Evolutionary conservation across 2,797 vertebrate species (phyloP).

Genomic region (Avahi laniger): DNA sequence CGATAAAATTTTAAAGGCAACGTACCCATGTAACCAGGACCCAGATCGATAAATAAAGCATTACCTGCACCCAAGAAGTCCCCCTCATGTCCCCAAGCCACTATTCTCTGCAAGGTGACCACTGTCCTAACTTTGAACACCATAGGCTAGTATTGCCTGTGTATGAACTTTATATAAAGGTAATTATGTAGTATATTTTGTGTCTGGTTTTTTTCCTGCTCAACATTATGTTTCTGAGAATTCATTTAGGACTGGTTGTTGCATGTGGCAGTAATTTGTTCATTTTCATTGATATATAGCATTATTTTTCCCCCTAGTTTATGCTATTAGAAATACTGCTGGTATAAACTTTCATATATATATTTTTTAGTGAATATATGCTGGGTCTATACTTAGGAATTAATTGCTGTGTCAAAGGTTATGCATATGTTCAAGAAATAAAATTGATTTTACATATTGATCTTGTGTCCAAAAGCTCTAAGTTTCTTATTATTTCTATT

Average conservation of each 20-base stretch:
- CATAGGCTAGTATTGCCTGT: not conserved
- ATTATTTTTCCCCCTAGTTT: not conserved
- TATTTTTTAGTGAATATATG: not conserved
- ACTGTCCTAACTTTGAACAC: not conserved
- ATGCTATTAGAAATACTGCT: not conserved
- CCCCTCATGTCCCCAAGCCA: not conserved
- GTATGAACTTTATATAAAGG: not conserved
- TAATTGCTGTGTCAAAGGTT: not conserved
- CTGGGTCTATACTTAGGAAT: not conserved
- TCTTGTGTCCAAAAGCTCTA: not conserved
- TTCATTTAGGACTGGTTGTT: not conserved
- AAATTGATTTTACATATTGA: not conserved
- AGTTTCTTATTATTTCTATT: not conserved
- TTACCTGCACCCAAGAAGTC: not conserved
- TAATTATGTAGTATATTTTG: not conserved
- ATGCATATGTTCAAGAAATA: not conserved
- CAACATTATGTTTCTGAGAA: not conserved
- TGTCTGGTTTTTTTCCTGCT: not conserved
- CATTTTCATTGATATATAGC: not conserved
- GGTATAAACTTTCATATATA: not conserved
- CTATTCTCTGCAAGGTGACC: not conserved
- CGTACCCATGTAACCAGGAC: not conserved
- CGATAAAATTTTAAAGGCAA: not conserved
- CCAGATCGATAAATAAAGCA: not conserved
- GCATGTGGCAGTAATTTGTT: not conserved